Conservation (phyloP, 2,797 vertebrate genomes). For the Micrastur ruficollis region DNA sequence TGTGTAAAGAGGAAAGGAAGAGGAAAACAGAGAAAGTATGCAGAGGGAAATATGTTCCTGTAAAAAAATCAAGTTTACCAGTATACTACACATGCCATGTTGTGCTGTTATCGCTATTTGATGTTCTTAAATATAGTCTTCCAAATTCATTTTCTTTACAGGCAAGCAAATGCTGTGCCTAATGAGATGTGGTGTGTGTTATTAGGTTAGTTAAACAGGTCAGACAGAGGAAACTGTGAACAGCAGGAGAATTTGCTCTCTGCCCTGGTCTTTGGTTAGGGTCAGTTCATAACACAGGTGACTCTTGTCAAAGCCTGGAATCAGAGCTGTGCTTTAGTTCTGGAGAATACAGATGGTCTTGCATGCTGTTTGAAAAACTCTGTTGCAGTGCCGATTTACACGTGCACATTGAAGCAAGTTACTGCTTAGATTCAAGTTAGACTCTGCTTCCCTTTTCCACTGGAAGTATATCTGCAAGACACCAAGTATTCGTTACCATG, state of each 20-base stretch:
- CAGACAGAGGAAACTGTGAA: neutral
- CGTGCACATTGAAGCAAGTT: neutral
- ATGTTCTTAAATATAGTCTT: neutral
- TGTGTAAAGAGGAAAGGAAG: neutral
- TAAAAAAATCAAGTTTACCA: neutral
- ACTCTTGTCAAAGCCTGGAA: neutral
- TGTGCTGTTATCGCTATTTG: neutral
- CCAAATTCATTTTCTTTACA: neutral
- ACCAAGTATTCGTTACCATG: neutral
- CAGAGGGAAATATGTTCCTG: neutral
- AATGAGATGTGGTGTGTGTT: neutral
- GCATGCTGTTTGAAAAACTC: neutral
- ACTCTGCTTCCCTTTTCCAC: neutral
- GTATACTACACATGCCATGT: neutral
- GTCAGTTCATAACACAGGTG: constrained; percentile 4
- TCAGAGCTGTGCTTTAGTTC: neutral
- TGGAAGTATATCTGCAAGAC: neutral
- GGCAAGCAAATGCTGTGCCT: neutral
- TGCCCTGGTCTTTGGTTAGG: neutral
- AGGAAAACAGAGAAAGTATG: neutral
- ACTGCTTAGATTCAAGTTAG: neutral
- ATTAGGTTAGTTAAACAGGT: constrained; percentile 21
- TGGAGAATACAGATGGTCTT: neutral
- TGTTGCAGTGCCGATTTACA: neutral
- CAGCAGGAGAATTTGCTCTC: neutral